Percentiles rank a stretch among this genome's conserved stretches.
Conservation (phyloP, 2,113 vertebrate species). For the Pagrus major region DNA sequence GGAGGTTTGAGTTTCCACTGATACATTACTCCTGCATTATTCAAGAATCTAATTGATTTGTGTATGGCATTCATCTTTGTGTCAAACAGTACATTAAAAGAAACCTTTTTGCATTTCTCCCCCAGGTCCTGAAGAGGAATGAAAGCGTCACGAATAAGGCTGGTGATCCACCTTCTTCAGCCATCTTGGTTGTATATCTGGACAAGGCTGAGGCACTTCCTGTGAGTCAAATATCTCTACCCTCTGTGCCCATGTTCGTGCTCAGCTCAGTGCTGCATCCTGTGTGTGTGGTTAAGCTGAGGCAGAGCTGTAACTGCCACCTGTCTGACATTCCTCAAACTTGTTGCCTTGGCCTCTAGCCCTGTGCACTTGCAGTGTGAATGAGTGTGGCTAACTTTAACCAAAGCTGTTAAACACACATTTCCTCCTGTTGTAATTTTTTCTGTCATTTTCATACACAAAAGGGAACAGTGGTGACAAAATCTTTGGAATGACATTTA, state of each 20-base stretch:
- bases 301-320: constrained; percentile 32
- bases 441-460: background rate
- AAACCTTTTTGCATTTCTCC: background rate
- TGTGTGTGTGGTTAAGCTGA: constrained; percentile 54
- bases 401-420: background rate
- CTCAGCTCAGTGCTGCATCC: constrained; percentile 58
- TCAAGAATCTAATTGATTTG: background rate
- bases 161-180: constrained; percentile 88
- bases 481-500: constrained; percentile 12
- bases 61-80: background rate
- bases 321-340: constrained; percentile 55
- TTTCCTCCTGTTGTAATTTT: background rate
- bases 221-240: constrained; percentile 74
- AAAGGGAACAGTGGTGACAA: background rate
- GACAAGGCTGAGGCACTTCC: constrained; percentile 93
- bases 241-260: constrained; percentile 6
- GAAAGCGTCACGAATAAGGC: constrained; percentile 79
- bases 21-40: background rate
- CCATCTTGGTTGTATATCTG: constrained; percentile 92
- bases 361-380: background rate
- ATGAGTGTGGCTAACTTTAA: constrained; percentile 22
- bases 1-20: constrained; percentile 80
- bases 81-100: background rate
- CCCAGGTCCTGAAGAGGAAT: constrained; percentile 88
- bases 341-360: constrained; percentile 30